Base-by-base conservation (phyloP, 2,113 vertebrate species). In the Mirounga angustirostris region DNA sequence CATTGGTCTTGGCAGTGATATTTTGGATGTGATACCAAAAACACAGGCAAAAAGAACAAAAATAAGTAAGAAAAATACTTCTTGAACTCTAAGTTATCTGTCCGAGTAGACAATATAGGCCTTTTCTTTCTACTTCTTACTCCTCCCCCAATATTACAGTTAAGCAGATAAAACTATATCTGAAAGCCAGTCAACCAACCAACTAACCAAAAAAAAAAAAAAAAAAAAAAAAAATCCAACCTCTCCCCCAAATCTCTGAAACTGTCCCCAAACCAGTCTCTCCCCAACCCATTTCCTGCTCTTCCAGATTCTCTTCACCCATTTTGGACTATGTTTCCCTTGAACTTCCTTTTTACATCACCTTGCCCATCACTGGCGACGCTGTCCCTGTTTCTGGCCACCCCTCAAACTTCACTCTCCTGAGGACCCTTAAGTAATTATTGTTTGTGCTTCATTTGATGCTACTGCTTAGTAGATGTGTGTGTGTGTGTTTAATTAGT, bases 1-100 rank as follows among this genome's bases (percentile, higher is more conserved):
- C 10, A 22, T 36, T 84, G 69, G 15, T 84, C n/a, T 93, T 93
- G 33, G 28, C 16, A 54, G 30, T 76, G 46, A 33, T 65, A 78
- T 24, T 93, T 78, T 86, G 46, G n/a, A 78, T 33, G 28, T 78
- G 82, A 86, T 9, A 67, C 50, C 50, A 33, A 56, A 65, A 78
- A 36, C 46, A 67, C 8, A 79, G 36, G 2, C 30, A 63, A 52
- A 56, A 85, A 76, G 28, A 86, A 24, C n/a, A 87, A 78, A 86
- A 76, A 61, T 40, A 76, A 74, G 10, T 59, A 80, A 61, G 58
- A 65, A 81, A 93, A 61, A 21, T 36, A 63, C 61, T 71, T 71
- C n/a, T 82, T 36, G 54, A 94, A 85, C 18, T 74, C 43, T 52
- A 67, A 89, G 71, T 67, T 94, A 65, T 89, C 58, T 92, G 26